Evolutionary conservation across 2,797 vertebrate species (phyloP).

Genomic region (Odontamblyopus rebecca): DNA sequence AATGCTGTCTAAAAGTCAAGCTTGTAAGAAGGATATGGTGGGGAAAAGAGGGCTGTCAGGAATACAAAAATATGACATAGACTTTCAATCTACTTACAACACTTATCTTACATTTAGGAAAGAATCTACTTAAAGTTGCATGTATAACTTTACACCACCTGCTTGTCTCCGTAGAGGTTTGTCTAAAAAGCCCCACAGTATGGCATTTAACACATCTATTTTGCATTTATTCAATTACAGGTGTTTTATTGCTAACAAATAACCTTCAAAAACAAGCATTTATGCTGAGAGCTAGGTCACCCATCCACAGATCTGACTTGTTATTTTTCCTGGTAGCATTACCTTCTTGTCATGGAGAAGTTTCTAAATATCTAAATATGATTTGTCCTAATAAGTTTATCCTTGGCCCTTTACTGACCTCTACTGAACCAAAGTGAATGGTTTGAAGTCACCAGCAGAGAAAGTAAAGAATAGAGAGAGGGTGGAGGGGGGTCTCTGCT

Average conservation of each 20-base stretch:
- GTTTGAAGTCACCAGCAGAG: constrained; percentile 31
- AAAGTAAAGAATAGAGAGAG: constrained; percentile 33
- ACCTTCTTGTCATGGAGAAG: too few relatives aligned
- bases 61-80: neutral
- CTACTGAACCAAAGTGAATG: constrained; percentile 11
- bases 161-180: too few relatives aligned
- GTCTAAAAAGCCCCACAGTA: too few relatives aligned
- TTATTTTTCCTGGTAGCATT: too few relatives aligned
- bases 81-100: neutral
- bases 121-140: neutral
- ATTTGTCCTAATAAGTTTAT: neutral
- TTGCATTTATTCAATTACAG: too few relatives aligned
- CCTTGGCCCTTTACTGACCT: constrained; percentile 2
- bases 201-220: too few relatives aligned
- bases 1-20: neutral
- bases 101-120: neutral
- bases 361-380: neutral
- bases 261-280: too few relatives aligned
- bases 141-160: too few relatives aligned
- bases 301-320: too few relatives aligned
- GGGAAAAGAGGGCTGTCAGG: neutral
- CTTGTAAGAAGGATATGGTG: neutral
- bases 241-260: too few relatives aligned
- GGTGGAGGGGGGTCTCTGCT: constrained; percentile 40
- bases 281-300: too few relatives aligned